Evolutionary conservation across 2,113 vertebrate genomes (phyloP).

Genomic region (Pseudorasbora parva): DNA sequence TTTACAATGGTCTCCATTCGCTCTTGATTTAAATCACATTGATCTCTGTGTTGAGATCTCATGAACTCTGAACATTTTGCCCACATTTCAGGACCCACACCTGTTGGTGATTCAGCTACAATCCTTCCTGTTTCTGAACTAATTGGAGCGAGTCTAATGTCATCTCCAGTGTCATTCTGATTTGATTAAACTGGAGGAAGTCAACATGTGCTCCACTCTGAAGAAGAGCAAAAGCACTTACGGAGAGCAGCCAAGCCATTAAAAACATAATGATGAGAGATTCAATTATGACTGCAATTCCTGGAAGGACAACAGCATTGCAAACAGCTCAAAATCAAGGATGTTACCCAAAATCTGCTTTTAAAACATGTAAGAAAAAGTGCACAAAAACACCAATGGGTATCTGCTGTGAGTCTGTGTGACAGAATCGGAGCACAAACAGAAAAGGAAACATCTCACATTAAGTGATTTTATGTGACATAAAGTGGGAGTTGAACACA

Average conservation of each 20-base stretch:
- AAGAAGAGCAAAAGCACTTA: constrained; percentile 36
- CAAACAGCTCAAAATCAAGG: neutral
- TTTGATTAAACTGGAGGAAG: constrained; percentile 50
- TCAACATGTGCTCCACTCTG: constrained; percentile 43
- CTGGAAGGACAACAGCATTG: constrained; percentile 36
- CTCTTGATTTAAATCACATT: neutral
- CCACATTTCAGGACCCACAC: neutral
- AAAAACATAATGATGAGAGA: constrained; percentile 51
- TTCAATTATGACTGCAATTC: constrained; percentile 48
- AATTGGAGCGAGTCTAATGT: constrained; percentile 49
- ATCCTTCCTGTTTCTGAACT: constrained; percentile 45
- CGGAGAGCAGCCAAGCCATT: constrained; percentile 43
- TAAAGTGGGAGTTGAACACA: neutral
- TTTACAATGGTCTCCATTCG: neutral
- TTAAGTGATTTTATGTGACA: constrained; percentile 5
- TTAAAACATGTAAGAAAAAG: neutral
- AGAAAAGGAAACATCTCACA: neutral
- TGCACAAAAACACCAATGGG: neutral
- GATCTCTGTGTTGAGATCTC: neutral
- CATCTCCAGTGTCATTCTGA: constrained; percentile 54
- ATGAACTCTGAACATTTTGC: constrained; percentile 5
- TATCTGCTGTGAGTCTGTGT: neutral
- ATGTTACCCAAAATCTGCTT: constrained; percentile 26
- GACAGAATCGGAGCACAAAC: neutral
- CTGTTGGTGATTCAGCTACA: constrained; percentile 15